Percentiles rank a stretch among this genome's conserved stretches.
Conservation (phyloP, 2,797 vertebrate genomes). For the Ptychobarbus kaznakovi region DNA sequence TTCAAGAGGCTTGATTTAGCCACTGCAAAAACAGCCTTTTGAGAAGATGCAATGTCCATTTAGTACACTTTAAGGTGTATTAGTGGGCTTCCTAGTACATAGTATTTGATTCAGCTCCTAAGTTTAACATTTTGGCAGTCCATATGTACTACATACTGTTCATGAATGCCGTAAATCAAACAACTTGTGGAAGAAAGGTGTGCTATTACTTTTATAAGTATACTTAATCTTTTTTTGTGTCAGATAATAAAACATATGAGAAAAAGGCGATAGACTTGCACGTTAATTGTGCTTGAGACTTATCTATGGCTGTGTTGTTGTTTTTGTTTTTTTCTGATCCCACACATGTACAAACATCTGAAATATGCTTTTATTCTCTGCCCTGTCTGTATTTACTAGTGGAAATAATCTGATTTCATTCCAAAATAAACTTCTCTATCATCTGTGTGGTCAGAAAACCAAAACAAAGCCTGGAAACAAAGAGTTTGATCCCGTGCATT, state of each 20-base stretch:
- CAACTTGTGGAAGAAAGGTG: neutral
- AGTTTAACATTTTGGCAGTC: neutral
- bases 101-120: neutral
- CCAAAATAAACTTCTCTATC: constrained; percentile 49
- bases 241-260: neutral
- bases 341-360: constrained; percentile 39
- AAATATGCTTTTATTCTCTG: constrained; percentile 6
- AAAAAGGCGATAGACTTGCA: neutral
- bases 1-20: neutral
- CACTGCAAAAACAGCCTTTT: neutral
- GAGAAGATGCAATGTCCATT: neutral
- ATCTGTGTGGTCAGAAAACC: constrained; percentile 33
- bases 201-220: neutral
- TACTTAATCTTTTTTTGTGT: neutral
- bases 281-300: neutral
- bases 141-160: neutral
- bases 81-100: neutral
- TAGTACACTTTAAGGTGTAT: neutral
- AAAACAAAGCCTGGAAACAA: neutral
- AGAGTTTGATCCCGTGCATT: neutral
- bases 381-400: constrained; percentile 40
- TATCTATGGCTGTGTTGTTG: neutral
- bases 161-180: neutral
- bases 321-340: constrained; percentile 3
- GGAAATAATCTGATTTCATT: constrained; percentile 30